A percentile compares a stretch with the other conserved stretches of the same genome.
Conservation (phyloP, 2,888 invertebrate species). For the Hipparchia semele region DNA sequence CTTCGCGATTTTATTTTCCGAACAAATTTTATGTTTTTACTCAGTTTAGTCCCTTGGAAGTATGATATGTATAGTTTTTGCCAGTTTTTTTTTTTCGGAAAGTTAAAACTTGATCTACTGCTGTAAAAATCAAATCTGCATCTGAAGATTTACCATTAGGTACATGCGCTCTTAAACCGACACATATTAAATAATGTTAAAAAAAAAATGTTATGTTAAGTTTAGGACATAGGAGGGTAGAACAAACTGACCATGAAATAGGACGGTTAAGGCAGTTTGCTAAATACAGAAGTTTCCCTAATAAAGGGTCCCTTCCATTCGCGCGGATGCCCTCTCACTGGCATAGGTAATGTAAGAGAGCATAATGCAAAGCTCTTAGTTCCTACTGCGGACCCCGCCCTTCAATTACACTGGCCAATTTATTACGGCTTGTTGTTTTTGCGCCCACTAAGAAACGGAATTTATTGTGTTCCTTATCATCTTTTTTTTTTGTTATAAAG, state of each 20-base stretch:
- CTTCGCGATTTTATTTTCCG: too few species aligned
- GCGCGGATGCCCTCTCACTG: constrained; percentile 33
- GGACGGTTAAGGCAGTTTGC: background rate
- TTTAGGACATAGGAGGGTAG: background rate
- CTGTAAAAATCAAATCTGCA: too few species aligned
- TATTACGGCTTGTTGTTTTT: constrained; percentile 32
- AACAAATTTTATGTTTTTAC: too few species aligned
- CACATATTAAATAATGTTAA: background rate
- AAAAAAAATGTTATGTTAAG: background rate
- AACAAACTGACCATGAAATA: constrained; percentile 1
- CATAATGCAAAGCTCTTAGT: constrained; percentile 26
- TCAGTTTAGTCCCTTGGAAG: too few species aligned
- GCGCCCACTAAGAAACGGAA: background rate
- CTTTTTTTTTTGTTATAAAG: too few species aligned
- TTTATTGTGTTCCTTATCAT: background rate
- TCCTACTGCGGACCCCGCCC: constrained; percentile 23
- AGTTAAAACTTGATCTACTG: too few species aligned
- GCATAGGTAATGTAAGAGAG: constrained; percentile 24
- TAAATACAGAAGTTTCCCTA: background rate
- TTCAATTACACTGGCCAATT: constrained; percentile 36
- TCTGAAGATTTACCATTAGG: too few species aligned
- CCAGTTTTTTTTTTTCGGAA: too few species aligned
- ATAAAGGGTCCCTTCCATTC: constrained; percentile 5
- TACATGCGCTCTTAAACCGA: too few species aligned
- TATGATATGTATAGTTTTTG: too few species aligned